Percentiles rank a stretch among this genome's conserved stretches.
Evolutionary conservation across 2,113 vertebrate species (phyloP).

Genomic region (Poeciliopsis occidentalis): DNA sequence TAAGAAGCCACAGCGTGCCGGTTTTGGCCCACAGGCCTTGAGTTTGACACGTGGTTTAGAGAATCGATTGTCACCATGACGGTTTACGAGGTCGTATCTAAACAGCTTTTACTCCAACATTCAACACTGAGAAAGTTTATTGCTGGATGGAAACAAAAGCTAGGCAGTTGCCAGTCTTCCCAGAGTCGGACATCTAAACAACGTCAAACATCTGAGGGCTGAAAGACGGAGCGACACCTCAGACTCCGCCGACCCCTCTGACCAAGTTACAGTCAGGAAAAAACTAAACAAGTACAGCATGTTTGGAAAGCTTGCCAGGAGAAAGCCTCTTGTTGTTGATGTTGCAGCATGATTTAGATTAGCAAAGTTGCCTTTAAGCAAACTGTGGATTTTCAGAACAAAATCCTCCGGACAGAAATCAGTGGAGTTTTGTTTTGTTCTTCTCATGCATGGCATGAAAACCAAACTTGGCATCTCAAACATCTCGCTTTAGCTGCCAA

Average conservation of each 20-base stretch:
- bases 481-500: background rate
- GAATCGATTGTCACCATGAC: background rate
- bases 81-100: background rate
- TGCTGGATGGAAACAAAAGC: too few species aligned
- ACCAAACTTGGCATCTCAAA: background rate
- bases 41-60: background rate
- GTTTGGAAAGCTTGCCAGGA: background rate
- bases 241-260: background rate
- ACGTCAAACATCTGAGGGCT: background rate
- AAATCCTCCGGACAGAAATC: background rate
- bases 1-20: too few species aligned
- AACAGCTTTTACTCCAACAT: background rate
- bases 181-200: background rate
- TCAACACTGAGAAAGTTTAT: background rate
- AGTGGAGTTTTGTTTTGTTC: background rate
- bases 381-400: background rate
- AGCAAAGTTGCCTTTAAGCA: background rate
- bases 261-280: background rate
- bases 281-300: background rate
- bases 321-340: background rate
- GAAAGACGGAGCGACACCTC: background rate
- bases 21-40: too few species aligned
- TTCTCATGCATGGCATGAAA: background rate
- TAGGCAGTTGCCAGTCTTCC: background rate
- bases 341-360: background rate